Evolutionary conservation across 2,888 invertebrate genomes (phyloP).

Genomic region (Mechanitis mazaeus): DNA sequence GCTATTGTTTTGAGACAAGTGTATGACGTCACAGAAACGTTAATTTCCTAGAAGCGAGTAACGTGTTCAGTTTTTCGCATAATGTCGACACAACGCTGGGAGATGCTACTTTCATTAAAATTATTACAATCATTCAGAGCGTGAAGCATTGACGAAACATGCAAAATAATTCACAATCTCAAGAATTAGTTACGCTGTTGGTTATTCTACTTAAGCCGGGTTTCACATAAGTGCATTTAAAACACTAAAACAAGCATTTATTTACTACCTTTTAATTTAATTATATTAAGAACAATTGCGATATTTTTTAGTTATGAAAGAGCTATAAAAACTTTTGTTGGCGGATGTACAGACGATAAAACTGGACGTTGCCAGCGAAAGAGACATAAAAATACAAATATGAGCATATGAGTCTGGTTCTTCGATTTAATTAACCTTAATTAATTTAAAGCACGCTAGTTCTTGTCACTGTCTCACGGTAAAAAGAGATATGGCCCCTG

Average conservation of each 20-base stretch:
- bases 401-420: conserved; percentile 38
- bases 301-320: conserved; percentile 13
- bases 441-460: conserved; percentile 51
- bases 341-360: conserved; percentile 21
- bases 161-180: conserved; percentile 76
- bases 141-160: conserved; percentile 76
- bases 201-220: conserved; percentile 63
- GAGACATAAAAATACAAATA: conserved; percentile 41
- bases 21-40: conserved; percentile 56
- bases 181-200: conserved; percentile 73
- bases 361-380: conserved; percentile 28
- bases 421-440: conserved; percentile 66
- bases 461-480: conserved; percentile 52
- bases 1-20: conserved; percentile 59
- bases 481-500: conserved; percentile 45
- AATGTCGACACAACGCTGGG: conserved; percentile 37
- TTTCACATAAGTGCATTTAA: conserved; percentile 62
- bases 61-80: conserved; percentile 23
- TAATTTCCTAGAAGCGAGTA: conserved; percentile 52
- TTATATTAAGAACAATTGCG: no score
- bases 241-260: conserved; percentile 20
- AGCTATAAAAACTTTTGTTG: conserved; percentile 20
- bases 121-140: conserved; percentile 63
- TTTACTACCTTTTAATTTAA: no score
- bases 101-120: conserved; percentile 71